Base-by-base conservation (phyloP, 2,888 invertebrate species). In the Catocala sponsa region DNA sequence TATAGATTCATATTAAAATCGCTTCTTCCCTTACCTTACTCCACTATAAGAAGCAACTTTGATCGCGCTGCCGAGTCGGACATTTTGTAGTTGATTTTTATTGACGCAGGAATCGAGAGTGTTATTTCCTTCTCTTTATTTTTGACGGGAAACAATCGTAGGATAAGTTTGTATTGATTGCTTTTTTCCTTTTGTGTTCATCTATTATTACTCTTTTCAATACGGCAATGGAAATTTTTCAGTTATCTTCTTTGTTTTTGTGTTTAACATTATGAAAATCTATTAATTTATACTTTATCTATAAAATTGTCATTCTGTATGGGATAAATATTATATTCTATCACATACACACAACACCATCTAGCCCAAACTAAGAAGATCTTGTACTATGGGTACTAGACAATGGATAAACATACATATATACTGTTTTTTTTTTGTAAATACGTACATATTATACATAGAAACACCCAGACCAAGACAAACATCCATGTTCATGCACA, bases 41-140 rank as follows among this genome's bases (percentile, higher is more conserved):
- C 57, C 71, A 50, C 54, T 62, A 61, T 54, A 70, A 73, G 76
- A 75, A 77, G 71, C 71, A 80, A 83, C 80, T 80, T 82, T 81
- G 87, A 88, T 86, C 86, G 82, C 72, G 68, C 72, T 74, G 74
- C 72, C 71, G 77, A 79, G 78, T 82, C 57, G 73, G 80, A 83
- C 83, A 75, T 79, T 84, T 78, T 78, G 76, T 81, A 84, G 84
- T 85, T 86, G 87, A 86, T 88, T 89, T 87, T 87, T 88, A 89
- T 87, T 86, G 87, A 81, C 81, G 79, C 68, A 55, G 78, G 58
- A 82, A 79, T 84, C 72, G 82, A 82, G 76, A 72, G 74, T 74
- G 76, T 69, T 81, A 83, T 78, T 87, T 62, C 53, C 43, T 82
- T 84, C 77, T 74, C 74, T 67, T 53, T 68, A 70, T 67, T 74